Base-by-base conservation (phyloP, 2,113 vertebrate genomes). In the Cynoglossus semilaevis region DNA sequence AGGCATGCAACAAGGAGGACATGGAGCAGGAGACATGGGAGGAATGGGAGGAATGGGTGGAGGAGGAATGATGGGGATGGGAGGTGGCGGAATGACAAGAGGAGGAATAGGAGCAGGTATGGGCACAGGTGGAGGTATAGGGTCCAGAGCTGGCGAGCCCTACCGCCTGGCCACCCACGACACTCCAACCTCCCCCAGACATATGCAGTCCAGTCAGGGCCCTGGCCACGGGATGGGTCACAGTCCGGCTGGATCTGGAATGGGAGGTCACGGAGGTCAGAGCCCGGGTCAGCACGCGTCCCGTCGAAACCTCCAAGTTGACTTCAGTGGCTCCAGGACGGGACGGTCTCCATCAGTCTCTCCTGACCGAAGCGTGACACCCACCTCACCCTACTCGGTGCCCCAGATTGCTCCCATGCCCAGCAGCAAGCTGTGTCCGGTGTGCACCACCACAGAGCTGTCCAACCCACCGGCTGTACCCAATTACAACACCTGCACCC, bases 391-490 rank as follows among this genome's bases (percentile, higher is more conserved):
- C 11, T 99, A 98, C 88, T 96, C 94, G 0, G 79, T 99, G 67
- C 97, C 97, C 0, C 97, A 99, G 90, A 97, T 98, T 0, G 97
- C 97, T 1, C 96, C 96, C 9, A 94, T 98, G 79, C 97, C 97
- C 37, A 99, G 93, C 92, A 98, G 95, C 85, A 98, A 91, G 9
- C 88, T 98, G 70, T 99, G 97, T 78, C 97, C 97, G 7, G 94
- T 99, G 83, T 99, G 97, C 90, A 98, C 93, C 89, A 96, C 92
- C 0, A 94, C 96, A 1, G 96, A 98, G 83, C 93, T 99, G 88
- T 95, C 91, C n/a, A 90, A 92, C 67, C 88, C 84, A 13, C 90
- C 93, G 0, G 93, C 93, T 56, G 93, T 94, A 88, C 95, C 96
- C 66, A 98, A 98, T 91, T 96, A 93, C 92, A 98, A 96, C 63